Percentiles rank a stretch among this genome's conserved stretches.
Conservation (phyloP, 2,888 invertebrate species). For the Folsomia candida region DNA sequence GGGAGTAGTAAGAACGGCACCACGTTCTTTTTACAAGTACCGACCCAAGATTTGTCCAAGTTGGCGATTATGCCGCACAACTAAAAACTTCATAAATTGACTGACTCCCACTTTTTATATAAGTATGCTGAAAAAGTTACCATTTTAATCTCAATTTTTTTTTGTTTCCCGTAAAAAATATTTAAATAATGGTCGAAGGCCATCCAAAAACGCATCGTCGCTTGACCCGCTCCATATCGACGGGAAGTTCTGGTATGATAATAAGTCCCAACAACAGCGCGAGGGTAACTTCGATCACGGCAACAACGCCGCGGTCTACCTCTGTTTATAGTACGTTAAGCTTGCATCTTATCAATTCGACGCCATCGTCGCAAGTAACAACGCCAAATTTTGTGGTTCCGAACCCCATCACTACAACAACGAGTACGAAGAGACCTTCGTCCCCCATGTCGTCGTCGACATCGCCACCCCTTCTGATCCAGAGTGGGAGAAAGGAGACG, state of each 20-base stretch:
- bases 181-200: constrained; percentile 7
- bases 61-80: constrained; percentile 41
- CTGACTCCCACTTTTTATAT: neutral
- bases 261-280: neutral
- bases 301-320: neutral
- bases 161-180: neutral
- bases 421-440: neutral
- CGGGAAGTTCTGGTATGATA: neutral
- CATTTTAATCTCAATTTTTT: neutral
- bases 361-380: neutral
- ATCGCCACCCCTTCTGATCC: neutral
- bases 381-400: neutral
- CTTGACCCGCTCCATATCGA: neutral
- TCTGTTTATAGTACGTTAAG: neutral
- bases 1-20: neutral
- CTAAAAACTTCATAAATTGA: constrained; percentile 12
- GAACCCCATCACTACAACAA: neutral
- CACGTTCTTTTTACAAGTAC: constrained; percentile 38
- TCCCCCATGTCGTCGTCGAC: neutral
- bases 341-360: neutral
- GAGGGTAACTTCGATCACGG: neutral
- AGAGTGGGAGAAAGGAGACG: constrained; percentile 25
- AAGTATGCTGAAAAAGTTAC: too few relatives aligned
- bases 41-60: constrained; percentile 41
- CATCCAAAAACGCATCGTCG: neutral